A percentile compares a stretch with the other conserved stretches of the same genome.
phyloP scores from a whole-genome alignment of 37 sponge, comb jelly and placozoan species.

The Aplysina aerophoba region DNA sequence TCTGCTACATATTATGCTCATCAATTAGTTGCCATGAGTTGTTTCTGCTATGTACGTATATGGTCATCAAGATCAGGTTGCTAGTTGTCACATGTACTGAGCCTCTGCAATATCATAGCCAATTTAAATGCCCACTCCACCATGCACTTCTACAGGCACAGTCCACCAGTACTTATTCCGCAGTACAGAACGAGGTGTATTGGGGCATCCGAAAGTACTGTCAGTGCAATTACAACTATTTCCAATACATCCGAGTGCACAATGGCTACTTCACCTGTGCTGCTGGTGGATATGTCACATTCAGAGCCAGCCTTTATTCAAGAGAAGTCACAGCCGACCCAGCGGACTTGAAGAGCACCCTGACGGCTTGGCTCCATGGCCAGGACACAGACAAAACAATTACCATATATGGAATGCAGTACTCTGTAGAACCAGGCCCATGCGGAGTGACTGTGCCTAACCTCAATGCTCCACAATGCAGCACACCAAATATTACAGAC shows the following conservation, averaged over 20 bases:
- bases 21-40: no score
- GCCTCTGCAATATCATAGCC: no score
- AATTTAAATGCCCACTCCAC: no score
- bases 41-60: no score
- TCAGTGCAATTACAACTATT: background rate
- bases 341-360: background rate
- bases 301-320: background rate
- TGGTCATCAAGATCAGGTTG: no score
- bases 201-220: slow-evolving; percentile 1
- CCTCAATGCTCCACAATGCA: background rate
- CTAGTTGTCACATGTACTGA: no score
- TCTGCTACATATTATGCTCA: no score
- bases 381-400: background rate
- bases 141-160: background rate
- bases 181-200: slow-evolving; percentile 12
- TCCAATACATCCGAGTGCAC: background rate
- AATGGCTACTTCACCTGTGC: slow-evolving; percentile 10
- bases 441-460: slow-evolving; percentile 15
- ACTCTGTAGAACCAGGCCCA: slow-evolving; percentile 4
- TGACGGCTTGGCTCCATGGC: background rate
- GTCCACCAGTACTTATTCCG: background rate
- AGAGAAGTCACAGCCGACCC: background rate
- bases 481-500: background rate
- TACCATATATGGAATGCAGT: background rate
- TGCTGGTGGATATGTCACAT: slow-evolving; percentile 9